These are phyloP conservation scores for Cydia strobilella DNA, from an alignment of 1,140 invertebrate genomes.

Conservation along the genomic window DNA sequence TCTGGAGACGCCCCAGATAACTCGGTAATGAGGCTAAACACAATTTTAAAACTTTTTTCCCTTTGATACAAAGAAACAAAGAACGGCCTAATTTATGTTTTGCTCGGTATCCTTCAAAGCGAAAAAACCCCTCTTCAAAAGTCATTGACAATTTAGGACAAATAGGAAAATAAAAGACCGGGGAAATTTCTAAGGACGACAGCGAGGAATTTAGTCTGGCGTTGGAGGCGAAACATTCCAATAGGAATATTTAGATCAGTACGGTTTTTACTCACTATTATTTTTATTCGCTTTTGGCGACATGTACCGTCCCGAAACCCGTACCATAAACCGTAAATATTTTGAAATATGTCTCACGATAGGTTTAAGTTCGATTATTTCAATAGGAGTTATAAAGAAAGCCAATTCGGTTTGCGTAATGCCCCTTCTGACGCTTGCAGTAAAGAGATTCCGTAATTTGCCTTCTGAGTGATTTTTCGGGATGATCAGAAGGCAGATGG, in stretches of 20 bases:
- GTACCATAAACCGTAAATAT: no score
- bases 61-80: conserved; percentile 62
- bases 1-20: conserved; percentile 41
- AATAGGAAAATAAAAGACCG: conserved; percentile 54
- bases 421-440: conserved; percentile 47
- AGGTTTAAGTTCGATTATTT: no score
- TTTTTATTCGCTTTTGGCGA: no score
- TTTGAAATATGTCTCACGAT: no score
- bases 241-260: no score
- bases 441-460: conserved; percentile 62
- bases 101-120: conserved; percentile 50
- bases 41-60: conserved; percentile 58
- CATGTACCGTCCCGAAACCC: no score
- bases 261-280: no score
- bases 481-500: conserved; percentile 66
- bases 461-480: conserved; percentile 64
- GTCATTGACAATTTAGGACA: conserved; percentile 66
- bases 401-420: conserved; percentile 44
- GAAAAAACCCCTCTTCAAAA: conserved; percentile 51
- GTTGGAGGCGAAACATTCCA: conserved; percentile 43
- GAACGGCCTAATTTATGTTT: conserved; percentile 58
- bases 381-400: conserved; percentile 57
- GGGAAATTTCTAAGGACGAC: conserved; percentile 44
- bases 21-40: conserved; percentile 55
- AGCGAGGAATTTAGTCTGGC: conserved; percentile 55